These are phyloP conservation scores for Ochropleura plecta DNA, from an alignment of 2,888 invertebrate genomes.

Conservation along the genomic window DNA sequence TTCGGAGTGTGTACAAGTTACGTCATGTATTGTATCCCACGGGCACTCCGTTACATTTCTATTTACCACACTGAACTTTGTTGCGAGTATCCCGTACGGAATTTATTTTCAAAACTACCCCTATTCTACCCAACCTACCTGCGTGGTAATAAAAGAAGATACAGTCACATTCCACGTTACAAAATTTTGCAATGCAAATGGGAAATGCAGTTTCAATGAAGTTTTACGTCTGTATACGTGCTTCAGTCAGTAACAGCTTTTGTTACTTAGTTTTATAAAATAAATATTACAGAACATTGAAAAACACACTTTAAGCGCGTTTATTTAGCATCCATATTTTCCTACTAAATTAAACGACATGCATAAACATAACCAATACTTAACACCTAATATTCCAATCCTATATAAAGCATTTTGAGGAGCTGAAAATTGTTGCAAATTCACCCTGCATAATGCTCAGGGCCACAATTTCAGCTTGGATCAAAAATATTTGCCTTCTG, in stretches of 20 bases:
- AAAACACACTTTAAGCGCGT: slow-evolving; percentile 1
- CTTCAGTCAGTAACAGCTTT: slow-evolving; percentile 35
- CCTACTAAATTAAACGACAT: neutral
- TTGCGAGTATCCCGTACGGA: slow-evolving; percentile 65
- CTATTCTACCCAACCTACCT: slow-evolving; percentile 46
- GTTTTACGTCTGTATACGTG: slow-evolving; percentile 55
- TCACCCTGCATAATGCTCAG: slow-evolving; percentile 1
- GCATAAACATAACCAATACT: neutral
- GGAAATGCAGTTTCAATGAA: slow-evolving; percentile 59
- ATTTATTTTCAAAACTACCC: slow-evolving; percentile 63
- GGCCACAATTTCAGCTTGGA: slow-evolving; percentile 19
- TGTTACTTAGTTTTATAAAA: slow-evolving; percentile 9
- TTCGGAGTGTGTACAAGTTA: slow-evolving; percentile 61
- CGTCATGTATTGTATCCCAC: slow-evolving; percentile 64
- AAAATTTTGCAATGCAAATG: slow-evolving; percentile 60
- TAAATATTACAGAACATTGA: slow-evolving; percentile 18
- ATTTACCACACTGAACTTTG: slow-evolving; percentile 66
- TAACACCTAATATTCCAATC: neutral
- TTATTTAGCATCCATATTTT: neutral
- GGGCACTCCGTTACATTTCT: slow-evolving; percentile 66
- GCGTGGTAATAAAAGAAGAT: slow-evolving; percentile 60
- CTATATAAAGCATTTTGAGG: neutral
- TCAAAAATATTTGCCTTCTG: slow-evolving; percentile 31
- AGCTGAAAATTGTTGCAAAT: slow-evolving; percentile 6
- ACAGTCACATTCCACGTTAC: slow-evolving; percentile 57